Conservation (phyloP, 1,140 invertebrate genomes). For the Watersipora subatra region DNA sequence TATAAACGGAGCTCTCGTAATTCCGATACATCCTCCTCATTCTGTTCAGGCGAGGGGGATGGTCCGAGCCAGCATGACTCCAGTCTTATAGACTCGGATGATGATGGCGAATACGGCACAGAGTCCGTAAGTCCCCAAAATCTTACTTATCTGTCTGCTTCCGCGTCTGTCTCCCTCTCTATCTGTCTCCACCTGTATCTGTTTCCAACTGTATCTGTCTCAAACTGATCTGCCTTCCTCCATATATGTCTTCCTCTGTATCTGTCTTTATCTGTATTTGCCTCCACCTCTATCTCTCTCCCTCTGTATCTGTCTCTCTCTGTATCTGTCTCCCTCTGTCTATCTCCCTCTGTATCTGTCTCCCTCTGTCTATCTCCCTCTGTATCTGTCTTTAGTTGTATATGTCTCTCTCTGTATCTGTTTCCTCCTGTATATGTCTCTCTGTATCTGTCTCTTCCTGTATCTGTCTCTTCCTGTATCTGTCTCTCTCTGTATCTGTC, state of each 20-base stretch:
- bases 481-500: slow-evolving; percentile 2
- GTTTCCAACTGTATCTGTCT: neutral
- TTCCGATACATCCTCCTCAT: slow-evolving; percentile 78
- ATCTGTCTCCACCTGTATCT: neutral
- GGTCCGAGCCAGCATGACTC: slow-evolving; percentile 83
- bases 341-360: neutral
- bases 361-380: neutral
- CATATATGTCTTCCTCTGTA: neutral
- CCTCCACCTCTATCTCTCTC: neutral
- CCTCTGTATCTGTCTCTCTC: neutral
- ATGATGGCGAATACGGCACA: slow-evolving; percentile 61
- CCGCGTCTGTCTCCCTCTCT: neutral
- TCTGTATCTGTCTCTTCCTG: neutral
- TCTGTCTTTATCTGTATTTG: neutral
- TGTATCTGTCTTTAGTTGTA: neutral
- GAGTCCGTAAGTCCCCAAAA: slow-evolving; percentile 17
- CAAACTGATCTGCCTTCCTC: neutral
- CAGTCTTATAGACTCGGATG: slow-evolving; percentile 82
- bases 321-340: neutral
- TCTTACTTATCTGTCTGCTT: neutral
- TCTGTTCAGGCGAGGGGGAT: slow-evolving; percentile 50
- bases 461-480: neutral
- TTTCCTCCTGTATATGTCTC: neutral
- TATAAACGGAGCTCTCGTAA: slow-evolving; percentile 72
- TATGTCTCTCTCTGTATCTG: neutral